Evolutionary conservation across 2,888 invertebrate species (phyloP).

Genomic region (Corythucha ciliata): DNA sequence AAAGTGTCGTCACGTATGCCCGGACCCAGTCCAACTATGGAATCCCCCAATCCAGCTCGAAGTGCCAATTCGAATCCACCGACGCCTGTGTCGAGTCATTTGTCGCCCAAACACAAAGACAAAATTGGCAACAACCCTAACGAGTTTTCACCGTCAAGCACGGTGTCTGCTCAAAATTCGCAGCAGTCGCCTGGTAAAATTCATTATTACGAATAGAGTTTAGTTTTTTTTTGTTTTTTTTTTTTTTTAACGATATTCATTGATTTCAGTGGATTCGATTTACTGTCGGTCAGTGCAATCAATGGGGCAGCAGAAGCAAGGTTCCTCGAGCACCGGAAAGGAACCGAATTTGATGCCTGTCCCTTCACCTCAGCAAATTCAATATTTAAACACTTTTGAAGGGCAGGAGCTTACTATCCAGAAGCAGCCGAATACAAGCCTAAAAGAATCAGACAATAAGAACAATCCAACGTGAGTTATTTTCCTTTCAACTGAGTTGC

Average conservation of each 20-base stretch:
- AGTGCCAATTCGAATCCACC: constrained; percentile 59
- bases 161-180: constrained; percentile 39
- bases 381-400: constrained; percentile 90
- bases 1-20: constrained; percentile 38
- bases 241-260: constrained; percentile 8
- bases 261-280: constrained; percentile 49
- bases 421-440: constrained; percentile 85
- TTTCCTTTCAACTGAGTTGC: background rate
- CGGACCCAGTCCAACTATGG: constrained; percentile 51
- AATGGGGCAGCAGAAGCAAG: constrained; percentile 53
- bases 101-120: constrained; percentile 49
- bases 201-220: constrained; percentile 6
- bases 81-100: constrained; percentile 57
- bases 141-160: constrained; percentile 38
- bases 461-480: constrained; percentile 64
- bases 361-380: constrained; percentile 92
- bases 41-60: constrained; percentile 46
- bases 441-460: constrained; percentile 58
- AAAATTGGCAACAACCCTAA: constrained; percentile 33
- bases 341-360: constrained; percentile 91
- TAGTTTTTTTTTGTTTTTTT: background rate
- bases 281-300: constrained; percentile 55
- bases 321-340: constrained; percentile 46
- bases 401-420: constrained; percentile 94
- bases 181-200: constrained; percentile 44